phyloP scores from a whole-genome alignment of 1,140 invertebrate genomes.

The Leptinotarsa lineolata region DNA sequence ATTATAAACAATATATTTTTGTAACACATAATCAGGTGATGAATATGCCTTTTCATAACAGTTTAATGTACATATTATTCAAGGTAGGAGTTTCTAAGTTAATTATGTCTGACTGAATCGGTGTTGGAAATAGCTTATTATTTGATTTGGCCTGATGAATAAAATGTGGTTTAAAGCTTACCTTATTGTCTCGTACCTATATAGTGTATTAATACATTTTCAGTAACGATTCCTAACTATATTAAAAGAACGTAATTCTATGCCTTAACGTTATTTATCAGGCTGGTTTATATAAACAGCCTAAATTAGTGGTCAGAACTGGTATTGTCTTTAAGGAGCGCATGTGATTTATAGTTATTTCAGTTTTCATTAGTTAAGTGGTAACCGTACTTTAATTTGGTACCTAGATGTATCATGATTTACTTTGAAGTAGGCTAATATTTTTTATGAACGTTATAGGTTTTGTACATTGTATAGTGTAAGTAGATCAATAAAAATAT shows the following conservation, averaged over 20 bases:
- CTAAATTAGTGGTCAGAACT: constrained; percentile 19
- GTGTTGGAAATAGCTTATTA: constrained; percentile 37
- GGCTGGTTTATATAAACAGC: constrained; percentile 22
- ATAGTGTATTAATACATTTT: too few species aligned
- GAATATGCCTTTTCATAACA: constrained; percentile 49
- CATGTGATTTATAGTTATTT: constrained; percentile 41
- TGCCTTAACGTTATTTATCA: constrained; percentile 16
- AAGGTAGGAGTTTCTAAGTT: constrained; percentile 38
- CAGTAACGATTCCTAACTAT: neutral
- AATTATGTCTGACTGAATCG: constrained; percentile 41
- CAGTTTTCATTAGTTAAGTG: constrained; percentile 32
- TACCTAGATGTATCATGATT: constrained; percentile 33
- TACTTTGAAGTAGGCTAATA: constrained; percentile 47
- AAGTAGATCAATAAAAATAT: constrained; percentile 24
- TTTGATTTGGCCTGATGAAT: constrained; percentile 30
- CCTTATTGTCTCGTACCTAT: neutral
- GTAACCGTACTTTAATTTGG: constrained; percentile 35
- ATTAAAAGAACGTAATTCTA: neutral
- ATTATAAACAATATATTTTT: constrained; percentile 47
- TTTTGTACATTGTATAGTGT: constrained; percentile 57
- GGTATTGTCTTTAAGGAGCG: constrained; percentile 37
- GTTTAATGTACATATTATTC: constrained; percentile 45
- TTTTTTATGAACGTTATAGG: constrained; percentile 54
- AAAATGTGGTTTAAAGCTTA: neutral
- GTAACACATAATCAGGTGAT: constrained; percentile 51